phyloP scores from a whole-genome alignment of 1,140 invertebrate genomes.

The Magallana gigas region DNA sequence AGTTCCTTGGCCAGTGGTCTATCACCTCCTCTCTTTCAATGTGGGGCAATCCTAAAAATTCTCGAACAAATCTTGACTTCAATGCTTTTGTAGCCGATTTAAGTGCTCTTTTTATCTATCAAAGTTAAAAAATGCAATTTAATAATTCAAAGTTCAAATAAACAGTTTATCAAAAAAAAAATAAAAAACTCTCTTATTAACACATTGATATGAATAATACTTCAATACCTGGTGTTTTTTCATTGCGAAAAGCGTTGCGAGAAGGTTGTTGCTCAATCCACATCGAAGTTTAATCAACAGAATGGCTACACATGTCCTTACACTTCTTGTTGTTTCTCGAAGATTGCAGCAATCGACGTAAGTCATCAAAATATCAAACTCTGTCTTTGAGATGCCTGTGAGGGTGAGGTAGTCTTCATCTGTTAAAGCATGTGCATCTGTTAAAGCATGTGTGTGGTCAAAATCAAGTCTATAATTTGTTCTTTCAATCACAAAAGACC shows the following conservation, averaged over 20 bases:
- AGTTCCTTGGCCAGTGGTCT: slow-evolving; percentile 42
- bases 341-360: not conserved
- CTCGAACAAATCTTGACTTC: slow-evolving; percentile 1
- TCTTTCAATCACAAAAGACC: not conserved
- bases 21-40: slow-evolving; percentile 33
- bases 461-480: slow-evolving; percentile 22
- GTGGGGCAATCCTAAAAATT: slow-evolving; percentile 38
- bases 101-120: slow-evolving; percentile 39
- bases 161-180: too few relatives aligned
- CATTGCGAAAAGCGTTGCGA: slow-evolving; percentile 38
- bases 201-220: not conserved
- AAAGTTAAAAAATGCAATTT: not conserved
- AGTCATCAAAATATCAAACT: slow-evolving; percentile 18
- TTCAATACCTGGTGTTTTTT: slow-evolving; percentile 2
- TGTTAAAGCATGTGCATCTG: not conserved
- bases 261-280: slow-evolving; percentile 22
- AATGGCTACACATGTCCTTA: slow-evolving; percentile 40
- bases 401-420: slow-evolving; percentile 25
- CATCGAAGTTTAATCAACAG: slow-evolving; percentile 35
- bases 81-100: slow-evolving; percentile 10
- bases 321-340: slow-evolving; percentile 16
- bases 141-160: too few relatives aligned
- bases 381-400: slow-evolving; percentile 40
- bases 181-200: too few relatives aligned
- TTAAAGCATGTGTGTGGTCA: not conserved